Evolutionary conservation across 2,113 vertebrate genomes (phyloP).

Genomic region (Catagonus wagneri): DNA sequence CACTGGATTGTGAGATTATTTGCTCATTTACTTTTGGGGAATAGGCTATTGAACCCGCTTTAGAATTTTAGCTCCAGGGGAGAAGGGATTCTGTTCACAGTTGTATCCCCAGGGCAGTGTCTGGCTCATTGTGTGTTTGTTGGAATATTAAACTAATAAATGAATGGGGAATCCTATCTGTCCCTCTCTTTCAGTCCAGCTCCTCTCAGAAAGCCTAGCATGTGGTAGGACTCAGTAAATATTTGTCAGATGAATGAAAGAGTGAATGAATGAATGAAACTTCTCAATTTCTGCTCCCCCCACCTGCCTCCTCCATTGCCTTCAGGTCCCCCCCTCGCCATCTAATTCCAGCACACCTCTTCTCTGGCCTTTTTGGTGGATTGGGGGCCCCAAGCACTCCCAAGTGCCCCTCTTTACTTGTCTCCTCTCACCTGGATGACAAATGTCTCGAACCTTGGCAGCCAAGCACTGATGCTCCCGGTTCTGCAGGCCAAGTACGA

Average conservation of each 20-base stretch:
- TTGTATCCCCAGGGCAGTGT: background rate
- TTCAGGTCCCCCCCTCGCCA: accelerated
- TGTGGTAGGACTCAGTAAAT: background rate
- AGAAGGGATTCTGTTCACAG: background rate
- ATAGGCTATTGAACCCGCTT: background rate
- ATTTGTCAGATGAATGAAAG: background rate
- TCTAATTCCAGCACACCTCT: background rate
- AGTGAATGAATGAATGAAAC: background rate
- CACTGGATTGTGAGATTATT: background rate
- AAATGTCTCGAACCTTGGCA: background rate
- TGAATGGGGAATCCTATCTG: background rate
- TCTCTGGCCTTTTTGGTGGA: background rate
- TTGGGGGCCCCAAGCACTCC: background rate
- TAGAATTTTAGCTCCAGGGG: background rate
- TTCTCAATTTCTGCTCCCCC: background rate
- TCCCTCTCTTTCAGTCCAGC: background rate
- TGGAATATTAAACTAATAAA: background rate
- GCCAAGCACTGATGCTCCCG: background rate
- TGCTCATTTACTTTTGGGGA: background rate
- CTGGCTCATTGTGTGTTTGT: background rate
- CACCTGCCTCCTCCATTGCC: background rate
- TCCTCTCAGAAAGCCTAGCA: background rate
- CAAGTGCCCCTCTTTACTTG: background rate
- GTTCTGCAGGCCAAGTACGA: accelerated
- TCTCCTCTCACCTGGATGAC: background rate